Conservation (phyloP, 1,140 invertebrate genomes). For the Mycetomoellerius zeteki region DNA sequence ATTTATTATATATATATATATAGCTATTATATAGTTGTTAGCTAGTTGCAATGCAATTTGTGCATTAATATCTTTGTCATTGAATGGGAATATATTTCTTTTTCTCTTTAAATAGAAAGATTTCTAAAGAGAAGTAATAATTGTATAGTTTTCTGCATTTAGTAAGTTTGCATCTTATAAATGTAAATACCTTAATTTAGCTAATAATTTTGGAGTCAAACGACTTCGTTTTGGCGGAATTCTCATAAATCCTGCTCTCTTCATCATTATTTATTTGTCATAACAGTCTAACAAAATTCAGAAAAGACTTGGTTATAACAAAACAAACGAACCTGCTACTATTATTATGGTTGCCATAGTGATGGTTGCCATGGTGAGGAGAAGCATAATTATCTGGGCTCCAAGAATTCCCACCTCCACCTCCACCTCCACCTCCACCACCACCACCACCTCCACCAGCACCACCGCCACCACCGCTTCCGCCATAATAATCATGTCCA, state of each 20-base stretch:
- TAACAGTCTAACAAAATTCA: constrained; percentile 1
- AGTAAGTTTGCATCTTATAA: background rate
- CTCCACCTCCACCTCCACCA: constrained; percentile 81
- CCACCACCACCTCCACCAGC: constrained; percentile 75
- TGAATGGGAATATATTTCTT: background rate
- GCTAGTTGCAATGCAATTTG: background rate
- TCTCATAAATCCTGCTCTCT: constrained; percentile 54
- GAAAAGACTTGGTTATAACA: constrained; percentile 39
- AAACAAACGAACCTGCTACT: constrained; percentile 82
- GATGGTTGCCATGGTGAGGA: constrained; percentile 87
- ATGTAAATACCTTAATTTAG: constrained; percentile 78
- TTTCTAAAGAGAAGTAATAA: background rate
- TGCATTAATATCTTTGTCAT: background rate
- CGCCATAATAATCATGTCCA: constrained; percentile 85
- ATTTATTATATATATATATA: background rate
- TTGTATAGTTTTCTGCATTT: background rate
- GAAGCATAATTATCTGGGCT: constrained; percentile 84
- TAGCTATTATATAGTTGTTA: background rate
- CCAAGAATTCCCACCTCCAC: constrained; percentile 80
- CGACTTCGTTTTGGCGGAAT: constrained; percentile 77
- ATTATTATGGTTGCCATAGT: constrained; percentile 87
- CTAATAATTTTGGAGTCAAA: constrained; percentile 83
- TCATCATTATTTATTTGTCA: constrained; percentile 42
- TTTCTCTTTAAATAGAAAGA: background rate
- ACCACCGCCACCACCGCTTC: constrained; percentile 81